Base-by-base conservation (phyloP, 2,888 invertebrate species). In the Phytoseiulus persimilis region DNA sequence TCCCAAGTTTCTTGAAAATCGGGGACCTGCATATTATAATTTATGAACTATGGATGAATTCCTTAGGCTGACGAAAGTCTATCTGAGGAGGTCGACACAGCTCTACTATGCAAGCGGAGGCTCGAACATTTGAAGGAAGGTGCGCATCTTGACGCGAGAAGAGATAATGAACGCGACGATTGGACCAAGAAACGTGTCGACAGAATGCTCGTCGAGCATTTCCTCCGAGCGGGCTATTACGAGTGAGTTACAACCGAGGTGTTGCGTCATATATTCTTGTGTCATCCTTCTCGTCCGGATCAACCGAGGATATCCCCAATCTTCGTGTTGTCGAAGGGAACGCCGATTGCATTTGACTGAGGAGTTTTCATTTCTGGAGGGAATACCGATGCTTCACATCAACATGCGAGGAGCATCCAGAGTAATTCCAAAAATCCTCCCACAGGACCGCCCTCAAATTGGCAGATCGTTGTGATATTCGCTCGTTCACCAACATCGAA, bases 121-220 rank as follows among this genome's bases (percentile, higher is more conserved):
- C 93, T 99, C 89, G 97, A 98, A 92, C 98, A 99, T 93, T 93
- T 99, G 89, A 97, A 96, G 92, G 96, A 96, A 91, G 92, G 91
- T 84, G 90, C 84, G 32, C 31, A 89, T 31, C 33, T 31, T n/a
- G 32, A 90, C 32, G 87, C 89, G 28, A 46, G 90, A 45, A 90
- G 90, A 18, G 91, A 91, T 65, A 91, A 91, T 46, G 94, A 95
- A 6, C 93, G 95, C 90, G 95, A 95, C 92, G 95, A 95, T 91
- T 98, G 97, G 96, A 95, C 96, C 90, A 95, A 96, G 91, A 95
- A 96, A 91, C 95, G 98, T 46, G 93, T 99, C 90, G 98, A 99
- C 93, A 95, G 99, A 90, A 97, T 99, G 96, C 94, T 99, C 90
- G 97, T 99, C 28, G 99, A 99, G 92, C 98, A 99, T 93, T 96